Evolutionary conservation across 2,797 vertebrate genomes (phyloP).

Genomic region (Onychomys arenicola): DNA sequence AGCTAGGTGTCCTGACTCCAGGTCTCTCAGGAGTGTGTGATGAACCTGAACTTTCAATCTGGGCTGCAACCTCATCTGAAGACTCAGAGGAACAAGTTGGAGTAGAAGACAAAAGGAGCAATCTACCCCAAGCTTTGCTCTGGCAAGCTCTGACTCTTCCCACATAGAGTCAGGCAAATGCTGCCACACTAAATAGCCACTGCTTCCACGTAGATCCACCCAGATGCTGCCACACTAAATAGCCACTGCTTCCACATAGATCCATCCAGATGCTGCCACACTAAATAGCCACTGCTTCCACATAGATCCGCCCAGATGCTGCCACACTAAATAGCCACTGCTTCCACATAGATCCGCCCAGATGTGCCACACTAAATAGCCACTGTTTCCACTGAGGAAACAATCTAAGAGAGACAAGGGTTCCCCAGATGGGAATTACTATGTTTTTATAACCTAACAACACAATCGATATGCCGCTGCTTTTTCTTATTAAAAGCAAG

Average conservation of each 20-base stretch:
- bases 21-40: background rate
- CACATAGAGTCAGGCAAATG: background rate
- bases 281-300: too few species aligned
- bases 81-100: background rate
- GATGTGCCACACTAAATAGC: background rate
- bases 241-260: background rate
- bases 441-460: background rate
- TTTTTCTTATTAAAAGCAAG: slow-evolving; percentile 10
- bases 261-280: too few species aligned
- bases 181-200: background rate
- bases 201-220: too few species aligned
- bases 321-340: background rate
- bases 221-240: too few species aligned
- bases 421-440: background rate
- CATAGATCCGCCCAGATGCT: too few species aligned
- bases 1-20: background rate
- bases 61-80: background rate
- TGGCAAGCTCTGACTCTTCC: background rate
- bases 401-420: background rate
- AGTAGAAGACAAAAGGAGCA: background rate
- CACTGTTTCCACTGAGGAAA: background rate
- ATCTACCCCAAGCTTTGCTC: background rate
- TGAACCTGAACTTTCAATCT: background rate
- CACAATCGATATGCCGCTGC: background rate
- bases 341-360: too few species aligned